Conservation (phyloP, 2,888 invertebrate genomes). For the Scotopteryx bipunctaria region DNA sequence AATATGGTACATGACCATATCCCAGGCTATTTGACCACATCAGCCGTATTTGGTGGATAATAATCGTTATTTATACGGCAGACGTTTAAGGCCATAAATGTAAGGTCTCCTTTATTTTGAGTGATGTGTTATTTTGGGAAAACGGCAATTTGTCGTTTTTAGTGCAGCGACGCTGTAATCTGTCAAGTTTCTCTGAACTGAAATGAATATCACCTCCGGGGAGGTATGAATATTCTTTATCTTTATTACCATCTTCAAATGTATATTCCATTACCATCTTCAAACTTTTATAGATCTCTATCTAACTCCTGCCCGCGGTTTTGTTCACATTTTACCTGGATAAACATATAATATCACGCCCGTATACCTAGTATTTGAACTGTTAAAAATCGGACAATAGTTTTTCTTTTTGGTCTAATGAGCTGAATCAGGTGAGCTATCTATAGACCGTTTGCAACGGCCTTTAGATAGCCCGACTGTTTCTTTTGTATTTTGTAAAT, state of each 20-base stretch:
- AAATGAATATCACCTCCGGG: constrained; percentile 16
- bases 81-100: constrained; percentile 23
- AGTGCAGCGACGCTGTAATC: constrained; percentile 17
- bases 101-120: constrained; percentile 23
- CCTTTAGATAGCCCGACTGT: too few relatives aligned
- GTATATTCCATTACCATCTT: neutral
- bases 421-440: too few relatives aligned
- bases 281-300: neutral
- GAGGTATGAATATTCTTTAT: constrained; percentile 6
- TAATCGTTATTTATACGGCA: constrained; percentile 34
- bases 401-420: too few relatives aligned
- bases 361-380: too few relatives aligned
- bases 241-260: constrained; percentile 3
- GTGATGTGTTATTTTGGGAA: constrained; percentile 30
- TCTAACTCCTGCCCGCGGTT: too few relatives aligned
- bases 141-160: constrained; percentile 27
- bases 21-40: constrained; percentile 37
- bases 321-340: too few relatives aligned
- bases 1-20: constrained; percentile 43
- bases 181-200: constrained; percentile 24
- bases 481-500: too few relatives aligned
- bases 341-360: too few relatives aligned
- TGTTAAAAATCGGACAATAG: too few relatives aligned
- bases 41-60: constrained; percentile 29
- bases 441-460: too few relatives aligned